Conservation (phyloP, 2,797 vertebrate genomes). For the Scarus forsteni region DNA sequence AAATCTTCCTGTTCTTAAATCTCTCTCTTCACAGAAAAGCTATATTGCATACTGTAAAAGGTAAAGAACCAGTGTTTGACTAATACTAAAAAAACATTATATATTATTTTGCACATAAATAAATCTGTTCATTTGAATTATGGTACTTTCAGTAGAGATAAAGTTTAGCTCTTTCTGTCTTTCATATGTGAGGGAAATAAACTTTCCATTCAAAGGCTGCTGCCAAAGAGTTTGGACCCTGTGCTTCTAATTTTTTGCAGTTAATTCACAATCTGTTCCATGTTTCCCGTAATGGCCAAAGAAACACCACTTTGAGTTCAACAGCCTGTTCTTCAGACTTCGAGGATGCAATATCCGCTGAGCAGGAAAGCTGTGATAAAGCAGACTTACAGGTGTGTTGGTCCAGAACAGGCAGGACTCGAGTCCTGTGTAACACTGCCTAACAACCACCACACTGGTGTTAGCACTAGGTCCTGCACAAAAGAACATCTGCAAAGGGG, state of each 20-base stretch:
- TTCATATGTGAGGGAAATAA: slow-evolving; percentile 28
- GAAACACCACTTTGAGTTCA: slow-evolving; percentile 14
- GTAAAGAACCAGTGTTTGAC: slow-evolving; percentile 72
- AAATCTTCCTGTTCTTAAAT: slow-evolving; percentile 52
- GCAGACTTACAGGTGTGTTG: slow-evolving; percentile 15
- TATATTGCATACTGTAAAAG: slow-evolving; percentile 76
- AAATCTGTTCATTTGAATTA: slow-evolving; percentile 60
- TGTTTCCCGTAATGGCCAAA: slow-evolving; percentile 5
- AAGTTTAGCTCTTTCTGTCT: slow-evolving; percentile 40
- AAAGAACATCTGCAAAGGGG: slow-evolving; percentile 96
- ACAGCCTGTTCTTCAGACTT: slow-evolving; percentile 3
- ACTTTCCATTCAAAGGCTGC: slow-evolving; percentile 17
- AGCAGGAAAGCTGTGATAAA: slow-evolving; percentile 17
- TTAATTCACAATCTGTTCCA: background rate
- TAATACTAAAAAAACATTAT: slow-evolving; percentile 72
- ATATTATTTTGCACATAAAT: slow-evolving; percentile 77
- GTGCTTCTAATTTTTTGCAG: slow-evolving; percentile 21
- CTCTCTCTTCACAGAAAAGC: slow-evolving; percentile 56
- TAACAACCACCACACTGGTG: slow-evolving; percentile 20
- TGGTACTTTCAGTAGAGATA: slow-evolving; percentile 41
- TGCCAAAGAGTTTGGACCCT: slow-evolving; percentile 12
- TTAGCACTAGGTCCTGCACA: slow-evolving; percentile 90
- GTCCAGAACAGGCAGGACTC: slow-evolving; percentile 40
- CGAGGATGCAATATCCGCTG: background rate
- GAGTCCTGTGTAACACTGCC: slow-evolving; percentile 19